These are phyloP conservation scores for Latheticus oryzae DNA, from an alignment of 2,888 invertebrate species.

Conservation along the genomic window DNA sequence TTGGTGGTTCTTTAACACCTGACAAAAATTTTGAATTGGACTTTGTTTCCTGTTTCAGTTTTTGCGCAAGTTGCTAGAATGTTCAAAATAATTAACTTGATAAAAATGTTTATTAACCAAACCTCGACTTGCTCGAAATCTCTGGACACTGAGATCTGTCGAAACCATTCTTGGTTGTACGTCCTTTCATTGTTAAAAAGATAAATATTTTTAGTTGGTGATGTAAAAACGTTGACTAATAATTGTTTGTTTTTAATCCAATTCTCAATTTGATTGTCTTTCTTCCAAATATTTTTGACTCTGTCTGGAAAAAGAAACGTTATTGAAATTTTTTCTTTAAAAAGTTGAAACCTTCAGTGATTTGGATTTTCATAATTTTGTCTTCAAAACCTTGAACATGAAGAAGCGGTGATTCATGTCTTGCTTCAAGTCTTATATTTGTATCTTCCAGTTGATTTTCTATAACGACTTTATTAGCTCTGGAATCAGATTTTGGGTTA, in stretches of 20 bases:
- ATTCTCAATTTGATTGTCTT: conserved; percentile 31
- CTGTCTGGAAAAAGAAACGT: conserved; percentile 46
- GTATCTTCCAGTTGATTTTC: conserved; percentile 19
- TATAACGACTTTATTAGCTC: too few species aligned
- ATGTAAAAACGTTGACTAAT: conserved; percentile 53
- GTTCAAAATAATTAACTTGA: background rate
- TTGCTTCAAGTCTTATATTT: conserved; percentile 11
- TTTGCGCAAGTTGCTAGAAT: conserved; percentile 44
- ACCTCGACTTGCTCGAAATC: conserved; percentile 53
- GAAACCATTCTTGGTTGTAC: conserved; percentile 41
- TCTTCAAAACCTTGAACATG: conserved; percentile 55
- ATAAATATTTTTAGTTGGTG: conserved; percentile 56
- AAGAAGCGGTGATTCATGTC: conserved; percentile 53
- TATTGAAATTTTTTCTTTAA: conserved; percentile 3
- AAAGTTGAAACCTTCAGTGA: conserved; percentile 47
- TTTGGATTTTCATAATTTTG: conserved; percentile 53
- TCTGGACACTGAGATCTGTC: conserved; percentile 31
- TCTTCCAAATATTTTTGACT: conserved; percentile 57
- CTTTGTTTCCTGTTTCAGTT: conserved; percentile 50
- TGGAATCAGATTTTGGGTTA: conserved; percentile 3
- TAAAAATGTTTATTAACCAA: conserved; percentile 4
- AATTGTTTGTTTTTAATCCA: conserved; percentile 42
- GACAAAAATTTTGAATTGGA: conserved; percentile 38
- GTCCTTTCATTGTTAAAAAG: conserved; percentile 44
- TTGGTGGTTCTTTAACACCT: conserved; percentile 12